A percentile compares a stretch with the other conserved stretches of the same genome.
Conservation (phyloP, 2,888 invertebrate genomes). For the Caenorhabditis plicata region DNA sequence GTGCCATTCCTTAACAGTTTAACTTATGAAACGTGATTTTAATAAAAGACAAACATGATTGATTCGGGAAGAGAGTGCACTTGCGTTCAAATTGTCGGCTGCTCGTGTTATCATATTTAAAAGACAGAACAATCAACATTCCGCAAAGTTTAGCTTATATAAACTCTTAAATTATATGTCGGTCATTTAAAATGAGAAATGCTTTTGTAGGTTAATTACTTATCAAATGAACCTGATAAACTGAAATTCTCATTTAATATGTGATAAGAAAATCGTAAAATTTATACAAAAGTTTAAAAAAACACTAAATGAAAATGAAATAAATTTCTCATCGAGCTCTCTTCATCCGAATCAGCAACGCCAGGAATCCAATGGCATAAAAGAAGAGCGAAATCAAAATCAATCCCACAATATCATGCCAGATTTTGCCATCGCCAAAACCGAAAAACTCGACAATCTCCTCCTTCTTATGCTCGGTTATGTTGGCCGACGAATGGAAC, state of each 20-base stretch:
- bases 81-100: too few species aligned
- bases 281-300: constrained; percentile 2
- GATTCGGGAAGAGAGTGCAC: too few species aligned
- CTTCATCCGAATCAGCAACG: constrained; percentile 41
- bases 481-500: constrained; percentile 8
- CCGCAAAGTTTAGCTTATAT: not conserved
- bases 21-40: too few species aligned
- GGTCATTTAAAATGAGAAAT: too few species aligned
- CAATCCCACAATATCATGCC: constrained; percentile 25
- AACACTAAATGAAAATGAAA: not conserved
- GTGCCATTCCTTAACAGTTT: too few species aligned
- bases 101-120: too few species aligned
- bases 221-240: too few species aligned
- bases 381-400: constrained; percentile 29
- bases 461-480: constrained; percentile 1
- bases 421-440: constrained; percentile 33
- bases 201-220: too few species aligned
- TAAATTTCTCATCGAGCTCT: constrained; percentile 14
- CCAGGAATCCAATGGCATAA: constrained; percentile 51
- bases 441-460: constrained; percentile 38
- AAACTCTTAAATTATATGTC: too few species aligned
- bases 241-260: too few species aligned
- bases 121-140: not conserved
- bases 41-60: too few species aligned
- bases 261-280: too few species aligned